Evolutionary conservation across 2,113 vertebrate species (phyloP).

Genomic region (Nothocercus nigrocapillus): DNA sequence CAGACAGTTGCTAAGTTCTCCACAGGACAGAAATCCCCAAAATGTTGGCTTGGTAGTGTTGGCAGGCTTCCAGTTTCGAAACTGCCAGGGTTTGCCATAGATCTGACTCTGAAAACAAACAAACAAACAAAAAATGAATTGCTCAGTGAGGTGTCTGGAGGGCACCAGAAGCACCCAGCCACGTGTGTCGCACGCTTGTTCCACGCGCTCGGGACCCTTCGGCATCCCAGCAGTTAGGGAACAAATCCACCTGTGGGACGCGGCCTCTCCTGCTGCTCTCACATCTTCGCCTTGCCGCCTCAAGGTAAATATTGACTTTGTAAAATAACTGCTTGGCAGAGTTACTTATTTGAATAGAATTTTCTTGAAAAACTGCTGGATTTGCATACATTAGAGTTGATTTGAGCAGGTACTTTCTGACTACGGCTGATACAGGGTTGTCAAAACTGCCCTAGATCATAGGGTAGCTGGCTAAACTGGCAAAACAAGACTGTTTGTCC

Average conservation of each 20-base stretch:
- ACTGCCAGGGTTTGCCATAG: neutral
- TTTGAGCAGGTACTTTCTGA: neutral
- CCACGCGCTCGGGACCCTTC: rapidly evolving
- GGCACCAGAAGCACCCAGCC: neutral
- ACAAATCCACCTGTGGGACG: neutral
- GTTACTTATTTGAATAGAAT: neutral
- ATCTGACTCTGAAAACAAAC: neutral
- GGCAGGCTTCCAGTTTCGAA: neutral
- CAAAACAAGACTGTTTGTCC: neutral
- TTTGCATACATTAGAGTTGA: neutral
- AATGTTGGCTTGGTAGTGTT: neutral
- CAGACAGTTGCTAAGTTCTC: neutral
- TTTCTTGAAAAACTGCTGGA: neutral
- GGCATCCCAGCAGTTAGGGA: neutral
- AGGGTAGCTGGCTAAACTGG: neutral
- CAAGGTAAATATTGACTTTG: neutral
- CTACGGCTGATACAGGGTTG: neutral
- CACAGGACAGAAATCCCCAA: neutral
- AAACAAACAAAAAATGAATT: neutral
- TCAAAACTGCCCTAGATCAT: neutral
- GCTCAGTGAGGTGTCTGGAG: neutral
- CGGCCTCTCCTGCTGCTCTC: neutral
- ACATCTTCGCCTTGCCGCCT: neutral
- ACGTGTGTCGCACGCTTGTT: neutral
- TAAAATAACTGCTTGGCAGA: neutral